These are phyloP conservation scores for Cactoblastis cactorum DNA, from an alignment of 2,888 invertebrate species.

Conservation along the genomic window DNA sequence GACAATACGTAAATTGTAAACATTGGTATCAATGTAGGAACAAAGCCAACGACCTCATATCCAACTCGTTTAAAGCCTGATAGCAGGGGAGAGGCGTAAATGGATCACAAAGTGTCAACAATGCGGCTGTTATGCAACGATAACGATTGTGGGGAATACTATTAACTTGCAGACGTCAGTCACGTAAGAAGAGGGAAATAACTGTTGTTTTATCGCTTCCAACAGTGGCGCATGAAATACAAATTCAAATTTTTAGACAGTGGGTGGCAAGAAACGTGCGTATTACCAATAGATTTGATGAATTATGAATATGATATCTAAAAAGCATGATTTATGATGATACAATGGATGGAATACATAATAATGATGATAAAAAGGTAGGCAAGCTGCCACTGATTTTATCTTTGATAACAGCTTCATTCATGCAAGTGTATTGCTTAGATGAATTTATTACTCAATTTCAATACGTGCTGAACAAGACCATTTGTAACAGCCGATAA, in stretches of 20 bases:
- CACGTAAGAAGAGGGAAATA: constrained; percentile 29
- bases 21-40: background rate
- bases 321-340: constrained; percentile 1
- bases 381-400: background rate
- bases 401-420: constrained; percentile 1
- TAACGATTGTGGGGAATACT: constrained; percentile 22
- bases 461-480: background rate
- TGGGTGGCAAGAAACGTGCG: background rate
- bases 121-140: constrained; percentile 19
- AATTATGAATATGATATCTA: constrained; percentile 2
- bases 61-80: background rate
- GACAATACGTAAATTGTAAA: background rate
- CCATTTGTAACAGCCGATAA: background rate
- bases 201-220: constrained; percentile 27
- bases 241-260: constrained; percentile 3
- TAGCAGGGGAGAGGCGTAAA: constrained; percentile 7
- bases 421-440: background rate
- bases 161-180: constrained; percentile 23
- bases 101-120: constrained; percentile 15
- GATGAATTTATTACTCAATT: background rate
- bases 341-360: background rate
- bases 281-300: constrained; percentile 2
- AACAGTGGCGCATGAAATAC: constrained; percentile 13
- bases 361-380: constrained; percentile 3
- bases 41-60: constrained; percentile 18